A percentile compares a stretch with the other conserved stretches of the same genome.
Evolutionary conservation across 2,888 invertebrate species (phyloP).

Genomic region (Xestia xanthographa): DNA sequence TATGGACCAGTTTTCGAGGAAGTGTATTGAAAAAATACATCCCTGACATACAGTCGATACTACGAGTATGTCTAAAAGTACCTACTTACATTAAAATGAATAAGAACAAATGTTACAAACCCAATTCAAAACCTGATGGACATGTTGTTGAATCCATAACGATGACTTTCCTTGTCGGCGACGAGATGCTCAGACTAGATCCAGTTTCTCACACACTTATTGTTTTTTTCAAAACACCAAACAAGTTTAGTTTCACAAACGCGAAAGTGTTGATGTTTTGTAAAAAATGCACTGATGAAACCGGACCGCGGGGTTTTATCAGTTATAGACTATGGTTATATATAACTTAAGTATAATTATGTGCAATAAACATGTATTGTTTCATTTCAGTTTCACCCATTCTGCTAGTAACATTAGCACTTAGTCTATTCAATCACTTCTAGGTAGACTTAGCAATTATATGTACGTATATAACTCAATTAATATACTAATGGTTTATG

Average conservation of each 20-base stretch:
- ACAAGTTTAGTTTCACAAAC: constrained; percentile 21
- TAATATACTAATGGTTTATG: neutral
- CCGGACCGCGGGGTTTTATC: neutral
- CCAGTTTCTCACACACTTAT: constrained; percentile 18
- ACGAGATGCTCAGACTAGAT: constrained; percentile 1
- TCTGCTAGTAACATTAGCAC: neutral
- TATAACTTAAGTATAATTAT: neutral
- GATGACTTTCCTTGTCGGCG: neutral
- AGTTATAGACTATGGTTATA: too few species aligned
- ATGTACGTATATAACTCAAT: too few species aligned
- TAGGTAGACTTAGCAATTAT: too few species aligned
- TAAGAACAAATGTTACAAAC: constrained; percentile 28
- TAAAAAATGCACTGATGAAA: constrained; percentile 6
- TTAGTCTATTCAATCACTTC: neutral
- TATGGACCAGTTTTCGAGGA: too few species aligned
- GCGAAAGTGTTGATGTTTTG: neutral
- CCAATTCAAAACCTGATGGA: neutral
- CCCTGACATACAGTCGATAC: neutral
- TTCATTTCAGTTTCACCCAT: neutral
- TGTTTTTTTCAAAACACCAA: constrained; percentile 33
- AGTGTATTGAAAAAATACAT: too few species aligned
- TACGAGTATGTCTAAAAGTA: neutral
- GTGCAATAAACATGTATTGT: neutral
- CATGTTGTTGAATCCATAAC: constrained; percentile 2
- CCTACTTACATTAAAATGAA: neutral